phyloP scores from a whole-genome alignment of 2,888 invertebrate genomes.

The Drosophila tripunctata region DNA sequence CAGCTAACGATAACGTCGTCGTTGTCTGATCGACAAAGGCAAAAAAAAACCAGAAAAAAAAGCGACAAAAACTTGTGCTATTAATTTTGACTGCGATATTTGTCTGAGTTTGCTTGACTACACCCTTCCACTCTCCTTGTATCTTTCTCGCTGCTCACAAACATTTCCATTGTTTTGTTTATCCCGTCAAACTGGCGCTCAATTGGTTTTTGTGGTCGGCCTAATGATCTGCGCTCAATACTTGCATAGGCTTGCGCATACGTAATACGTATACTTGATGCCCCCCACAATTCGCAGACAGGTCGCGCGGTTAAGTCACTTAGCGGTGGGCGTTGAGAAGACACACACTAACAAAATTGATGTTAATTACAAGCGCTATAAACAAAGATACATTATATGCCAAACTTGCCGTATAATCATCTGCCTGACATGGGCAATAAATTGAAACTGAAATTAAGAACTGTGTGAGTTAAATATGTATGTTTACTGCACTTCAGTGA shows the following conservation, averaged over 20 bases:
- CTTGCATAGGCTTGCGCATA: conserved; percentile 7
- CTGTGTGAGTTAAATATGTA: conserved; percentile 1
- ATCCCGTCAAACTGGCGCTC: conserved; percentile 38
- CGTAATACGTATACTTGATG: conserved; percentile 58
- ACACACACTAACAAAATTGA: conserved; percentile 32
- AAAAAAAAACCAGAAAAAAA: conserved; percentile 22
- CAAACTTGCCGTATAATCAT: conserved; percentile 5
- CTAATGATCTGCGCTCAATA: conserved; percentile 46
- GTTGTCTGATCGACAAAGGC: conserved; percentile 15
- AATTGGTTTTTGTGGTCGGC: conserved; percentile 53
- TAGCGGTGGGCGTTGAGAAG: conserved; percentile 52
- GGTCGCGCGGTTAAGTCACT: conserved; percentile 33
- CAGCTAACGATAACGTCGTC: conserved; percentile 59
- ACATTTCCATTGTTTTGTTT: conserved; percentile 52
- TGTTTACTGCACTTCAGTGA: conserved; percentile 20
- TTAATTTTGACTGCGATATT: conserved; percentile 56
- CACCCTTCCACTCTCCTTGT: conserved; percentile 1
- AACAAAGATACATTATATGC: conserved; percentile 51
- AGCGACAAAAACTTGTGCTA: conserved; percentile 42
- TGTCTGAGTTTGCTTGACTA: neutral
- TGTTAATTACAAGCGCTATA: conserved; percentile 45
- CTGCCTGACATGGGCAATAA: conserved; percentile 42
- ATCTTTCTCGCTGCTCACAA: neutral
- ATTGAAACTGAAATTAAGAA: conserved; percentile 37
- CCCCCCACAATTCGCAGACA: conserved; percentile 25